These are phyloP conservation scores for Rhineura floridana DNA, from an alignment of 2,113 vertebrate genomes.

Conservation along the genomic window DNA sequence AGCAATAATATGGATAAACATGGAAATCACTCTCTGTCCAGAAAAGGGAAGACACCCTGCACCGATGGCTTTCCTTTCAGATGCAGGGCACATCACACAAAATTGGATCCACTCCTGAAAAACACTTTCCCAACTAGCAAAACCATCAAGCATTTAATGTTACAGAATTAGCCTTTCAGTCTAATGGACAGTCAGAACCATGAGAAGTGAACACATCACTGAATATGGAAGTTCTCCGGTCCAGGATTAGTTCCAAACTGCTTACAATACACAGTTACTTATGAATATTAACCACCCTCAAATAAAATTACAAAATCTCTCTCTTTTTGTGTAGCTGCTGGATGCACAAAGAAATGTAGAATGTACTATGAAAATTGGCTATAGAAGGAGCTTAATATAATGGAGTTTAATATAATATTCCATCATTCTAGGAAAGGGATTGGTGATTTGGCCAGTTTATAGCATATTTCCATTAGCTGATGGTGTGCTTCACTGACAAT, in stretches of 20 bases:
- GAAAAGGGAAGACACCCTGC: background rate
- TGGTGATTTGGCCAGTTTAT: background rate
- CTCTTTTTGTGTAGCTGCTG: background rate
- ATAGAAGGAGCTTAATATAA: background rate
- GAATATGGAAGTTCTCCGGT: background rate
- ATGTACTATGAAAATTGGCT: background rate
- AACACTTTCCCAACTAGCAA: background rate
- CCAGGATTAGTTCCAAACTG: background rate
- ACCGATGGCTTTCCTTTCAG: background rate
- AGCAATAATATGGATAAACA: background rate
- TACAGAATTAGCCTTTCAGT: background rate
- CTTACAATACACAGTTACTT: background rate
- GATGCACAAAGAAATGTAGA: no score
- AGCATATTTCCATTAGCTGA: background rate
- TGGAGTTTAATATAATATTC: conserved; percentile 6
- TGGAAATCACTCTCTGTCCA: no score
- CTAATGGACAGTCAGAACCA: background rate
- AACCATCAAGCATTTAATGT: background rate
- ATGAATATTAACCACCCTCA: background rate
- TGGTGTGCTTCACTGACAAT: background rate
- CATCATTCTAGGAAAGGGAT: background rate
- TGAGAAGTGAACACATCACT: background rate
- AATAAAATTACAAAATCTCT: background rate
- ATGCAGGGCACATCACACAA: background rate
- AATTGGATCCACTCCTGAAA: background rate